Conservation (phyloP, 2,888 invertebrate species). For the Hydropsyche betteni region DNA sequence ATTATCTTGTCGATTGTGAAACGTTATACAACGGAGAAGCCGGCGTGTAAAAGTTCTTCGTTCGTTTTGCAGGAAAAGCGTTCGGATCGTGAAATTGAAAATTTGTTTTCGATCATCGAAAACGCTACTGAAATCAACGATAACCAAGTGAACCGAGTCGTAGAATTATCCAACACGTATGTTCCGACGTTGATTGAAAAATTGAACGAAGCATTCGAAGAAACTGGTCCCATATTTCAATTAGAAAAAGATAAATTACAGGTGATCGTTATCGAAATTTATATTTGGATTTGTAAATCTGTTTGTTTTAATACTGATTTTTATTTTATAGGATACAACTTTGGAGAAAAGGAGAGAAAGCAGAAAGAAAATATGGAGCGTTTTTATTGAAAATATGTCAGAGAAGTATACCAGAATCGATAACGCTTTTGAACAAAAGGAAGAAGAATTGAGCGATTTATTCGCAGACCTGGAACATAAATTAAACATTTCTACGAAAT, state of each 20-base stretch:
- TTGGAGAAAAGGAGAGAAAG: conserved; percentile 63
- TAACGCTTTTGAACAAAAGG: conserved; percentile 79
- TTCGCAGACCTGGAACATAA: conserved; percentile 81
- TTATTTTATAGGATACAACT: conserved; percentile 59
- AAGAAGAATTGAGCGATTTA: conserved; percentile 77
- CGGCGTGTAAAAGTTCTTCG: too few relatives aligned
- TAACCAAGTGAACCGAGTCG: conserved; percentile 75
- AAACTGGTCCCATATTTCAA: conserved; percentile 70
- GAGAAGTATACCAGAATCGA: conserved; percentile 80
- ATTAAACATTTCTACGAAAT: conserved; percentile 67
- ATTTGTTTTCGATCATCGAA: conserved; percentile 79
- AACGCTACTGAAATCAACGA: conserved; percentile 81
- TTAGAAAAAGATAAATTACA: conserved; percentile 67
- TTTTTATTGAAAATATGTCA: conserved; percentile 81
- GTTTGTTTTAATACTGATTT: conserved; percentile 16
- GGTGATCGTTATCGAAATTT: conserved; percentile 58
- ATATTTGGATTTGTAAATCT: conserved; percentile 7
- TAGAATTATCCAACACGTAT: conserved; percentile 68
- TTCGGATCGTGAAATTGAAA: conserved; percentile 81
- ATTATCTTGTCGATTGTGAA: conserved; percentile 45
- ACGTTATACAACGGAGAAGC: too few relatives aligned
- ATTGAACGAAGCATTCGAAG: conserved; percentile 71
- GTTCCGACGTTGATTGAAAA: conserved; percentile 72
- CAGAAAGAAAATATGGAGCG: conserved; percentile 73
- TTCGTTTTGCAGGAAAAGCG: conserved; percentile 72